Percentiles rank a stretch among this genome's conserved stretches.
Conservation (phyloP, 2,113 vertebrate species). For the Atherinomorus stipes region DNA sequence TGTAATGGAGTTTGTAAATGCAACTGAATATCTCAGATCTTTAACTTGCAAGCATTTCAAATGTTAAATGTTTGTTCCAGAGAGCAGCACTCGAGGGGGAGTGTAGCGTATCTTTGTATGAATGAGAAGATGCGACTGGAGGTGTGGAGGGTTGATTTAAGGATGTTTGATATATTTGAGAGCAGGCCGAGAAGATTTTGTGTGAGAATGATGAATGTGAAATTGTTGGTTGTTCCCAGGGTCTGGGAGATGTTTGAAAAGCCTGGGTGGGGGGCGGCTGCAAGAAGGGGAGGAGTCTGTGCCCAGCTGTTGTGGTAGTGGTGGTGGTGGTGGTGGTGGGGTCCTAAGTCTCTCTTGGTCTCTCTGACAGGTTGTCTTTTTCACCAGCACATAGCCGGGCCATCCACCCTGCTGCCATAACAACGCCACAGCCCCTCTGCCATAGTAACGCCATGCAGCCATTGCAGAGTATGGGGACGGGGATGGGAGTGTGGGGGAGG, state of each 20-base stretch:
- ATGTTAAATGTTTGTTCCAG: background rate
- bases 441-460: constrained; percentile 89
- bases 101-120: background rate
- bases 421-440: constrained; percentile 90
- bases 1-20: background rate
- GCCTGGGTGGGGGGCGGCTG: constrained; percentile 75
- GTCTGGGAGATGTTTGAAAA: constrained; percentile 78
- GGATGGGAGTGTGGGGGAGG: constrained; percentile 12
- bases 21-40: constrained; percentile 30
- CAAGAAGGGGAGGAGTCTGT: constrained; percentile 63
- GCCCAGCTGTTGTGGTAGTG: constrained; percentile 84
- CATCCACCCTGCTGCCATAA: constrained; percentile 91
- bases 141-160: constrained; percentile 17
- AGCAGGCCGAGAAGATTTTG: constrained; percentile 43
- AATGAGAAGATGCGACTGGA: background rate
- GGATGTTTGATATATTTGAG: constrained; percentile 12
- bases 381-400: constrained; percentile 88
- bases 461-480: constrained; percentile 42
- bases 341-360: constrained; percentile 86
- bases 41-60: background rate
- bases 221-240: constrained; percentile 94
- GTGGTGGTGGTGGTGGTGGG: constrained; percentile 30
- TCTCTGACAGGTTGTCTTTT: constrained; percentile 94
- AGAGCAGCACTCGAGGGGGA: background rate
- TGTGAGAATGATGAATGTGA: constrained; percentile 93